Conservation (phyloP, 2,113 vertebrate genomes). For the Tragelaphus scriptus region DNA sequence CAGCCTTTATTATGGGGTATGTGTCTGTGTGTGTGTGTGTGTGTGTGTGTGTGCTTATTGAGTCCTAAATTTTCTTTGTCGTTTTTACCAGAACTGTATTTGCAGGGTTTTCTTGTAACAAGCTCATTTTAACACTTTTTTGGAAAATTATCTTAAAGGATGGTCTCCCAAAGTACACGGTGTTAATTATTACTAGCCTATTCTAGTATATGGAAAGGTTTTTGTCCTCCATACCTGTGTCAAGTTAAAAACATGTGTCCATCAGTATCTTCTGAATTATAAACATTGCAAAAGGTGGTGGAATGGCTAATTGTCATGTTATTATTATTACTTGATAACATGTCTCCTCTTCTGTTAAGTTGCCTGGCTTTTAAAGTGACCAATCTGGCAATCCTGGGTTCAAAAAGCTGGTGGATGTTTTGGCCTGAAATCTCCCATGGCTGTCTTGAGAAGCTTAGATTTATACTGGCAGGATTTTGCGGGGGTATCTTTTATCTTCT, state of each 20-base stretch:
- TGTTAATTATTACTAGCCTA: background rate
- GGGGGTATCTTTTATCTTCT: background rate
- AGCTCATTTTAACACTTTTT: slow-evolving; percentile 13
- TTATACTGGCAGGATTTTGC: background rate
- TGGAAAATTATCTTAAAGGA: slow-evolving; percentile 29
- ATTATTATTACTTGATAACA: background rate
- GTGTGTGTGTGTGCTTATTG: background rate
- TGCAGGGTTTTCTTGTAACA: background rate
- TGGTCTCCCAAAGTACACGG: background rate
- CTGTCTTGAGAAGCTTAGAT: background rate
- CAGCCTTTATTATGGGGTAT: background rate
- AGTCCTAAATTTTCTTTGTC: background rate
- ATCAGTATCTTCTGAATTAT: slow-evolving; percentile 31
- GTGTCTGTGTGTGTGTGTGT: background rate
- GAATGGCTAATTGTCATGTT: background rate
- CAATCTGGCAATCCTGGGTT: background rate
- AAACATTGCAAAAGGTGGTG: background rate
- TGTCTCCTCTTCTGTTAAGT: background rate
- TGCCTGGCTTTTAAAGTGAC: background rate
- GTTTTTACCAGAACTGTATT: slow-evolving; percentile 12
- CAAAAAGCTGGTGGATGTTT: background rate
- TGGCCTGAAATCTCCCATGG: background rate
- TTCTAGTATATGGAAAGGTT: slow-evolving; percentile 26
- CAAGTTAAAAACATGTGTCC: background rate
- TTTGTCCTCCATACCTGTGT: background rate